phyloP scores from a whole-genome alignment of 2,888 invertebrate species.

The Diaprepes abbreviatus region DNA sequence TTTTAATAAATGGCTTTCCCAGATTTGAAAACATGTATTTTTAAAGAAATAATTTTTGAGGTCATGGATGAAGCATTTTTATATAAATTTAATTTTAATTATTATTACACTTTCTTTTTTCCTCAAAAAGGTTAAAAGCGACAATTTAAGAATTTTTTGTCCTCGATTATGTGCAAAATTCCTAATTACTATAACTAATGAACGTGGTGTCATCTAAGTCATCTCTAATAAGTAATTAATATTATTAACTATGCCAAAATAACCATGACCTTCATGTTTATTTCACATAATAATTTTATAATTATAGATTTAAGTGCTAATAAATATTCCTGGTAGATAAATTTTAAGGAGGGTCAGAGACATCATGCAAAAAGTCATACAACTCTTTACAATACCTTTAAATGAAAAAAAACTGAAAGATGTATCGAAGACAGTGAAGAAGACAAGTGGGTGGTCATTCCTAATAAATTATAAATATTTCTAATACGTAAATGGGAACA shows the following conservation, averaged over 20 bases:
- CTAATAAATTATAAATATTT: constrained; percentile 4
- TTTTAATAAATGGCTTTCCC: too few species aligned
- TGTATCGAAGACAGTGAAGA: background rate
- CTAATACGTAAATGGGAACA: constrained; percentile 3
- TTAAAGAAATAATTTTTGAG: too few species aligned
- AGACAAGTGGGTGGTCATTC: background rate
- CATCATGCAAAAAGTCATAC: background rate
- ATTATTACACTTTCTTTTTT: too few species aligned
- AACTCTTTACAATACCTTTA: background rate
- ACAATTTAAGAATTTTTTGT: too few species aligned
- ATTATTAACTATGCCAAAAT: background rate
- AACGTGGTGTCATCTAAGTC: too few species aligned
- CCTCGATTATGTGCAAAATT: too few species aligned
- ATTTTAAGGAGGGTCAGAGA: background rate
- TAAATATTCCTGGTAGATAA: background rate
- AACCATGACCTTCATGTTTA: background rate
- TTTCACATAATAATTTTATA: background rate
- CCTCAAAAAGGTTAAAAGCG: too few species aligned
- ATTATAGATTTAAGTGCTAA: background rate
- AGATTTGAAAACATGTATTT: too few species aligned
- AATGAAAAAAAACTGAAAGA: background rate
- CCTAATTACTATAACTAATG: too few species aligned
- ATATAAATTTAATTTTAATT: too few species aligned
- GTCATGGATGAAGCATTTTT: too few species aligned
- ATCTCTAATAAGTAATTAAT: background rate